Base-by-base conservation (phyloP, 2,113 vertebrate species). In the Thunnus thynnus region DNA sequence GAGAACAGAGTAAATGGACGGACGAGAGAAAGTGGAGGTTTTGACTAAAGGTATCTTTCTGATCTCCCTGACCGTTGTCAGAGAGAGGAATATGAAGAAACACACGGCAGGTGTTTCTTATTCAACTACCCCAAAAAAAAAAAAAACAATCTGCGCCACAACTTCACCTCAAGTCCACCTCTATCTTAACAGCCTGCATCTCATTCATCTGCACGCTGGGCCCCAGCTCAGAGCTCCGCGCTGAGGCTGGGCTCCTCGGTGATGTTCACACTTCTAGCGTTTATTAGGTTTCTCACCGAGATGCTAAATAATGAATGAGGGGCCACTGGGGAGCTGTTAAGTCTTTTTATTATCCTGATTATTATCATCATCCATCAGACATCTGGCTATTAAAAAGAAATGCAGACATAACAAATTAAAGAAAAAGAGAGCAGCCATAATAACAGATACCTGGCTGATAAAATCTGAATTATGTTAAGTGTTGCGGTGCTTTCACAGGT, bases 271-370 rank as follows among this genome's bases (percentile, higher is more conserved):
- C 63, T 20, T 78, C 50, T 12, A 48, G 11, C n/a, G 9, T 76
- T 86, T 68, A 91, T 65, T 76, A 68, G 60, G 54, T 76, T 79
- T 68, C 68, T 89, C 30, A 66, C 54, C 36, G 65, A 75, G 82
- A 76, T 57, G 48, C 68, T 90, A 77, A 84, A 89, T 82, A 88
- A 90, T 83, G 58, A 76, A 88, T 71, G 64, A 78, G 52, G 20
- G 72, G 75, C 9, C 78, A 56, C 32, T 3, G 54, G 64, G 74
- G 85, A 86, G 85, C 74, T 17, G 76, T 90, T 82, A 41, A 79
- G 58, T 86, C 62, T 64, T 76, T 83, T 92, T 90, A 89, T 83
- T 72, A 74, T 82, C 78, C 58, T 72, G 69, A 89, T 87, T 79
- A 93, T 89, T 75, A 60, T 77, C 18, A 36, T 77, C 86, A 86